These are phyloP conservation scores for Eira barbara DNA, from an alignment of 2,113 vertebrate species.

Conservation along the genomic window DNA sequence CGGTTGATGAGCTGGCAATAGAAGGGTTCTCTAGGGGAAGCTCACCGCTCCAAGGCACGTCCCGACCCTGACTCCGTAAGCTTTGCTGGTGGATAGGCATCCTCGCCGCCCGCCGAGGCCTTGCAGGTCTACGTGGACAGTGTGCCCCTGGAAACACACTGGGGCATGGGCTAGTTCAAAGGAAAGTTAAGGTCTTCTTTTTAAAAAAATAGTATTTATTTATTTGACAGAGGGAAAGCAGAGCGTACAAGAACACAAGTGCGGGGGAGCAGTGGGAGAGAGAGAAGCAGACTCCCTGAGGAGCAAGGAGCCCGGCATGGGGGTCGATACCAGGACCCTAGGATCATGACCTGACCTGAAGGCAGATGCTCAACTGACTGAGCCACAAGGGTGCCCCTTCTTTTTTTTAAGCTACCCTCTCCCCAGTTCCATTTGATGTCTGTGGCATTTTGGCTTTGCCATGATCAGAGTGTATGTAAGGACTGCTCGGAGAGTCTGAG, in stretches of 20 bases:
- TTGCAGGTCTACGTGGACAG: neutral
- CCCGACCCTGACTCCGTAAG: neutral
- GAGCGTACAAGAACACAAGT: too few relatives aligned
- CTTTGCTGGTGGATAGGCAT: neutral
- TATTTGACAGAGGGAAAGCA: neutral
- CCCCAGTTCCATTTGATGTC: neutral
- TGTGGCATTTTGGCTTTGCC: neutral
- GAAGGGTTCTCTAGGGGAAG: neutral
- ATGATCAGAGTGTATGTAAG: neutral
- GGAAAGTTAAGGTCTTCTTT: neutral
- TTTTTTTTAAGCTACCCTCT: neutral
- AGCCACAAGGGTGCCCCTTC: neutral
- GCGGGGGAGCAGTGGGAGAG: neutral
- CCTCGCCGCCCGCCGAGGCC: fast-evolving
- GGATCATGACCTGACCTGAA: neutral
- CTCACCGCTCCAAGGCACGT: neutral
- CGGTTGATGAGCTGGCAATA: neutral
- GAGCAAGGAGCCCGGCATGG: neutral
- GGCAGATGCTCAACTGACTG: neutral
- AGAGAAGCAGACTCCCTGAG: neutral
- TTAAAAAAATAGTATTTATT: neutral
- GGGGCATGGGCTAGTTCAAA: neutral
- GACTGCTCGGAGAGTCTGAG: neutral
- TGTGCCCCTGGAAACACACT: neutral
- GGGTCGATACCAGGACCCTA: neutral